phyloP scores from a whole-genome alignment of 2,797 vertebrate species.

The Phoxinus dragarum region DNA sequence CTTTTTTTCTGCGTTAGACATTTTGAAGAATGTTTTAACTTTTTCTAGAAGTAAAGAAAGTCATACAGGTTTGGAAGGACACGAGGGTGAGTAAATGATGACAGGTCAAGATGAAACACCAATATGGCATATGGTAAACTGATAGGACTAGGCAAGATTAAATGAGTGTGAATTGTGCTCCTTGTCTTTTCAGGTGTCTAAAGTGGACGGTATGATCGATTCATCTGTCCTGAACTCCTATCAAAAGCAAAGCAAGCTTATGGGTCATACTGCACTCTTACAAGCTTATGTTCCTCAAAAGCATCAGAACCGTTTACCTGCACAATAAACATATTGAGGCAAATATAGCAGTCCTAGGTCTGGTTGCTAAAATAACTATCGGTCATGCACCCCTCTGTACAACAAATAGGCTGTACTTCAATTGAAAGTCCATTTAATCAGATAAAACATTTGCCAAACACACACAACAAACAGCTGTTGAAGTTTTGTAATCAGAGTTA shows the following conservation, averaged over 20 bases:
- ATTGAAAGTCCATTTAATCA: neutral
- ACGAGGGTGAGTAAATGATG: neutral
- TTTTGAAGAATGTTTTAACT: neutral
- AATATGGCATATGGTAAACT: neutral
- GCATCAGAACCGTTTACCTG: neutral
- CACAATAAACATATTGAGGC: neutral
- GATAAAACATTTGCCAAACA: neutral
- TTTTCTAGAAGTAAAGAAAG: neutral
- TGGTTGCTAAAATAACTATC: neutral
- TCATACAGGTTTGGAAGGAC: neutral
- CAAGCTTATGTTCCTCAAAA: neutral
- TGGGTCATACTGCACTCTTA: slow-evolving; percentile 1
- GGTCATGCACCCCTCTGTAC: neutral
- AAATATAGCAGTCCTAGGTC: neutral
- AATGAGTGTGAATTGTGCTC: neutral
- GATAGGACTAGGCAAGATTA: neutral
- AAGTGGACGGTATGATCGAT: slow-evolving; percentile 65
- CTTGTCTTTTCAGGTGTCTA: slow-evolving; percentile 58
- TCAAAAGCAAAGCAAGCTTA: slow-evolving; percentile 3
- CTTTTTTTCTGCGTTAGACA: neutral
- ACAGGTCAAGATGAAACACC: neutral
- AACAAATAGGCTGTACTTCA: neutral
- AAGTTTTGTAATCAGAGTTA: neutral
- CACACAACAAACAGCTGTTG: neutral
- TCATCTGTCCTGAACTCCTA: neutral